Conservation (phyloP, 1,140 invertebrate genomes). For the Aplysia californica region DNA sequence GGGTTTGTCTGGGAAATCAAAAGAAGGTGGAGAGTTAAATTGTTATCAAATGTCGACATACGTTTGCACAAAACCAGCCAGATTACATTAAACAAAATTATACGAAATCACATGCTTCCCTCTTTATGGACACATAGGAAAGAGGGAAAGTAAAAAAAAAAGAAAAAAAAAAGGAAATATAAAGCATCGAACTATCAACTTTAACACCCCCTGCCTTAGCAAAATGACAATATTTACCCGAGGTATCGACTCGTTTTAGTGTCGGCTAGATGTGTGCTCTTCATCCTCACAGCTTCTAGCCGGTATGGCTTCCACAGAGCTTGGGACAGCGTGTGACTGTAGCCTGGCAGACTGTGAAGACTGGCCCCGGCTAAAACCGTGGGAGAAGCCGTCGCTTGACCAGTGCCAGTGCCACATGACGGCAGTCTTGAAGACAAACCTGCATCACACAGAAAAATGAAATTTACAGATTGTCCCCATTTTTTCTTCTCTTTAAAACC, state of each 20-base stretch:
- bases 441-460: background rate
- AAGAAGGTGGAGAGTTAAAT: too few relatives aligned
- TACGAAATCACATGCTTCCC: too few relatives aligned
- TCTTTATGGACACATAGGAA: too few relatives aligned
- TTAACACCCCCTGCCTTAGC: background rate
- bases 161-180: background rate
- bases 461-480: background rate
- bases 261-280: background rate
- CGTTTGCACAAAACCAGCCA: background rate
- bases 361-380: background rate
- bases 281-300: background rate
- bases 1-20: too few relatives aligned
- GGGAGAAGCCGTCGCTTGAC: background rate
- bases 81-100: background rate
- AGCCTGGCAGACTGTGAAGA: background rate
- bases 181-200: background rate
- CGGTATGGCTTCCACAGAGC: background rate
- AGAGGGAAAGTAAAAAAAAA: background rate
- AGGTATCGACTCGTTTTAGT: background rate
- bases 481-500: background rate
- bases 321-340: background rate
- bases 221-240: conserved; percentile 5
- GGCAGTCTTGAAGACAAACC: background rate
- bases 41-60: too few relatives aligned
- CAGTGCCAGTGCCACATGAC: background rate